These are phyloP conservation scores for Spermophilus dauricus DNA, from an alignment of 2,113 vertebrate species.

Conservation along the genomic window DNA sequence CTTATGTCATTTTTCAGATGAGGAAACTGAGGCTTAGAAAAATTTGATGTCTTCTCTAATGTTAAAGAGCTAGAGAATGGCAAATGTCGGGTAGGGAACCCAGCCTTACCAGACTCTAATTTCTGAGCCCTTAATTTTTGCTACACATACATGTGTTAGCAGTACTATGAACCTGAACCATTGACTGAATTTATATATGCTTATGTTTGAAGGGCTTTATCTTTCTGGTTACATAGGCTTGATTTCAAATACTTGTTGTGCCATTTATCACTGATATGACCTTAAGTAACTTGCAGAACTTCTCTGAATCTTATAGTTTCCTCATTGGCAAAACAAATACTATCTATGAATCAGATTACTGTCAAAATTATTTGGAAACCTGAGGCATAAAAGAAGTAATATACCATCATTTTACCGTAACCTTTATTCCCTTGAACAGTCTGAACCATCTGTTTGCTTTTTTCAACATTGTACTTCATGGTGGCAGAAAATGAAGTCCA, in stretches of 20 bases:
- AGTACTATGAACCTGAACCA: neutral
- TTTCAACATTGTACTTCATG: constrained; percentile 32
- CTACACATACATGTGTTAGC: neutral
- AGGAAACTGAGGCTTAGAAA: constrained; percentile 1
- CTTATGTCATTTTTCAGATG: neutral
- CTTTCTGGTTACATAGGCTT: neutral
- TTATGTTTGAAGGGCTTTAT: neutral
- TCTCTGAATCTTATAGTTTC: neutral
- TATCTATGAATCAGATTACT: neutral
- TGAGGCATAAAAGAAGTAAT: neutral
- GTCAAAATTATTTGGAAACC: constrained; percentile 13
- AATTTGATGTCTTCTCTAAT: neutral
- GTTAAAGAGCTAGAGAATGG: neutral
- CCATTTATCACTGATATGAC: neutral
- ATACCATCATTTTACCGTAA: neutral
- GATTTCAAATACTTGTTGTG: neutral
- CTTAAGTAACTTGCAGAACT: neutral
- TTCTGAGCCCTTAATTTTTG: neutral
- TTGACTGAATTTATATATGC: neutral
- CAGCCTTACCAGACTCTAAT: neutral
- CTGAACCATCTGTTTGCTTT: constrained; percentile 11
- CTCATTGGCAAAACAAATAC: neutral
- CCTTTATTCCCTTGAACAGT: neutral
- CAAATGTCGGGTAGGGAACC: neutral
- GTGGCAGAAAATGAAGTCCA: neutral